Evolutionary conservation across 2,888 invertebrate genomes (phyloP).

Genomic region (Meandrusa payeni): DNA sequence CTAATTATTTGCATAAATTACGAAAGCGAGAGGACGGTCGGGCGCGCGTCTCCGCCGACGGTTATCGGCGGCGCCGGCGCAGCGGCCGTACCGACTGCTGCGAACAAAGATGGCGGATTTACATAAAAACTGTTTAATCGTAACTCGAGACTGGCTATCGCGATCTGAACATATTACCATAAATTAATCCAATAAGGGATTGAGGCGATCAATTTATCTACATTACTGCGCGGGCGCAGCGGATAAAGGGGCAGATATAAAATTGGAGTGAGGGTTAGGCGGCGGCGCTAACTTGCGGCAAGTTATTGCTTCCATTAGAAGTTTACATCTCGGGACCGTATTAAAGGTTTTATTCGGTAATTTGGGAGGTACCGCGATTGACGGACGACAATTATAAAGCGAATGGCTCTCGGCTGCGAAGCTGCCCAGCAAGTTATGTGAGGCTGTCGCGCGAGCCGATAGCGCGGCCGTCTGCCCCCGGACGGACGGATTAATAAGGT

Average conservation of each 20-base stretch:
- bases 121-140: constrained; percentile 76
- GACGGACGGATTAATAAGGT: constrained; percentile 19
- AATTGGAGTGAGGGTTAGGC: constrained; percentile 29
- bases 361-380: constrained; percentile 24
- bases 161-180: constrained; percentile 68
- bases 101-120: constrained; percentile 68
- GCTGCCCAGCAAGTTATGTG: constrained; percentile 21
- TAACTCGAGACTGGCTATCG: constrained; percentile 63
- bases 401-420: constrained; percentile 25
- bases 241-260: constrained; percentile 39
- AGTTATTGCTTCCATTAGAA: constrained; percentile 55
- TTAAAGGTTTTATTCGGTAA: constrained; percentile 24
- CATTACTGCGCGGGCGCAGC: constrained; percentile 57
- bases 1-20: constrained; percentile 12
- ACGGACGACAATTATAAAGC: constrained; percentile 25
- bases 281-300: constrained; percentile 41
- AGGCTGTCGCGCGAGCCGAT: constrained; percentile 9
- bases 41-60: constrained; percentile 7
- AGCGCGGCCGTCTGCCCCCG: constrained; percentile 6
- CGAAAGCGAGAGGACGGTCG: background rate
- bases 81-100: constrained; percentile 48
- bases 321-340: constrained; percentile 28
- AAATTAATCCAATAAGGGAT: constrained; percentile 68
- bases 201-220: constrained; percentile 64
- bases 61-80: constrained; percentile 28